Percentiles rank a stretch among this genome's conserved stretches.
These are phyloP conservation scores for Orestias chungarensis DNA, from an alignment of 2,797 vertebrate species.

Conservation along the genomic window DNA sequence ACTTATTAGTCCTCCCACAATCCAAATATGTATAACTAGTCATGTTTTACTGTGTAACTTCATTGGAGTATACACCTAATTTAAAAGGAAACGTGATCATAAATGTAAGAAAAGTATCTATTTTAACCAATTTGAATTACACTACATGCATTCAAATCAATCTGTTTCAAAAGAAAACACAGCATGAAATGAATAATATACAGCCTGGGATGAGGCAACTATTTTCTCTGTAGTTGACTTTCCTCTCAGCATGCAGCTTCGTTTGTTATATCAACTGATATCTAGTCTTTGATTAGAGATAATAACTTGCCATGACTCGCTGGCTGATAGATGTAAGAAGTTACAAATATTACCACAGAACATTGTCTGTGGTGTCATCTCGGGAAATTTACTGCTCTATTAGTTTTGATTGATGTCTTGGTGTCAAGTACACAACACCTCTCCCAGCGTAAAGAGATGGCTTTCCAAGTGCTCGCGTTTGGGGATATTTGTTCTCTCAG, in stretches of 20 bases:
- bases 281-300: constrained; percentile 15
- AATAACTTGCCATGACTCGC: constrained; percentile 20
- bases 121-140: neutral
- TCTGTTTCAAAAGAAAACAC: neutral
- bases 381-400: constrained; percentile 17
- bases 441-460: constrained; percentile 13
- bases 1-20: neutral
- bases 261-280: constrained; percentile 21
- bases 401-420: constrained; percentile 26
- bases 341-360: constrained; percentile 7
- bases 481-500: constrained; percentile 13
- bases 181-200: neutral
- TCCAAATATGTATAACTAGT: neutral
- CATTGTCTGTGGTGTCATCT: constrained; percentile 11
- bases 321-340: constrained; percentile 9
- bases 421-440: constrained; percentile 11
- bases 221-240: neutral
- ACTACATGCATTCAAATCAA: neutral
- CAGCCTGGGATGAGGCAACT: neutral
- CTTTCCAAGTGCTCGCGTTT: constrained; percentile 9
- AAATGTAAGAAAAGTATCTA: neutral
- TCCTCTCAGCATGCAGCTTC: constrained; percentile 3
- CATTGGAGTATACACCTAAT: neutral
- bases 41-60: neutral
- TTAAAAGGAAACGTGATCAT: neutral